Base-by-base conservation (phyloP, 2,888 invertebrate genomes). In the Trachelus iudaicus region DNA sequence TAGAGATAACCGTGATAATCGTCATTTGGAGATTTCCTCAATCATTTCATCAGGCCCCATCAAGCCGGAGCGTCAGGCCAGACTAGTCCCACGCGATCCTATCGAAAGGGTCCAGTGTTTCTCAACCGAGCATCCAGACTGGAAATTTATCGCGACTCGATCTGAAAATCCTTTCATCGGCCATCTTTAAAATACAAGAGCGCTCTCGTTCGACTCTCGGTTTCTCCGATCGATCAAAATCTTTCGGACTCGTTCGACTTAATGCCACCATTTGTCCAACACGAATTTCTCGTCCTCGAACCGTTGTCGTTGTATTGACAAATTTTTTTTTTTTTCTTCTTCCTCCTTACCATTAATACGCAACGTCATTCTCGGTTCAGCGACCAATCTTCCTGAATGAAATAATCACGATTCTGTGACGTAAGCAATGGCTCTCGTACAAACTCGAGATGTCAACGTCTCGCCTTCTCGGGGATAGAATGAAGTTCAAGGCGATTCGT, bases 401-500 rank as follows among this genome's bases (percentile, higher is more conserved):
- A 56, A 56, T 23, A 9, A 56, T 56, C 56, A 23, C 56, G 23
- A 56, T 0, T 23, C 56, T 9, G 9, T 56, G 56, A 56, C 56
- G 56, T 23, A 56, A 56, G 23, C 56, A 56, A 9, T 23, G 9
- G 23, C 56, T 56, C 56, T 1, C 56, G 56, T 56, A 56, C 56
- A 23, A 23, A 23, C 23, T 23, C 9, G 12, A 4, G 71, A 71
- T 31, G 71, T 34, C 71, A 12, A 71, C 71, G 71, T 71, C 71
- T 71, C 31, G 71, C 12, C 13, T 71, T 31, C 71, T 34, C 71
- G 12, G 76, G 79, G 78, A 83, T 79, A 79, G 83, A 88, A 87
- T 87, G 85, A 87, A 87, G 87, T 88, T 88, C 88, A 88, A 88
- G 88, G 87, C 79, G 81, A 86, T 84, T 85, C 78, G 83, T 79